Percentiles rank a stretch among this genome's conserved stretches.
Evolutionary conservation across 2,797 vertebrate species (phyloP).

Genomic region (Emys orbicularis): DNA sequence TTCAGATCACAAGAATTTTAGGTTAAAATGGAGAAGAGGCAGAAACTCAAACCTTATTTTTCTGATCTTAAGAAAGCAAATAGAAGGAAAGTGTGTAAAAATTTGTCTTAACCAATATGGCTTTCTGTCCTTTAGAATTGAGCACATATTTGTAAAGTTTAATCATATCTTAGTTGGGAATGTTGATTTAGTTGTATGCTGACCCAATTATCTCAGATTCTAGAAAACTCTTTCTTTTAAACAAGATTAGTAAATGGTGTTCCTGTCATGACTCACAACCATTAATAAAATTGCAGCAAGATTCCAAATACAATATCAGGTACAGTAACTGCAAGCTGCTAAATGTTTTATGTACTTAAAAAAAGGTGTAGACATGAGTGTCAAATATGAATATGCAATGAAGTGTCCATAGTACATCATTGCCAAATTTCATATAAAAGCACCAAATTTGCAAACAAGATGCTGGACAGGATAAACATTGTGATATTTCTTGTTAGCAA

Average conservation of each 20-base stretch:
- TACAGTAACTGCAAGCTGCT: background rate
- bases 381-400: too few relatives aligned
- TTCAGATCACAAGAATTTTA: too few relatives aligned
- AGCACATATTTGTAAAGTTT: background rate
- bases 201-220: background rate
- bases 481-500: too few relatives aligned
- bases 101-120: too few relatives aligned
- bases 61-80: too few relatives aligned
- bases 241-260: too few relatives aligned
- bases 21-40: too few relatives aligned
- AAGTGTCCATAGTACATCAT: too few relatives aligned
- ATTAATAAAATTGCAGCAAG: background rate
- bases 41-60: too few relatives aligned
- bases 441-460: constrained; percentile 1
- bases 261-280: background rate
- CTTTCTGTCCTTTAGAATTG: too few relatives aligned
- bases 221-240: background rate
- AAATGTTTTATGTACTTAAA: background rate
- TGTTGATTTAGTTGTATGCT: background rate
- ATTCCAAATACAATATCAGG: background rate
- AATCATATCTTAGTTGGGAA: background rate
- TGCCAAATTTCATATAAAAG: background rate
- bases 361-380: too few relatives aligned
- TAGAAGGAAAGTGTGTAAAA: too few relatives aligned
- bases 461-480: background rate